Evolutionary conservation across 2,888 invertebrate genomes (phyloP).

Genomic region (Drosophila longiperda): DNA sequence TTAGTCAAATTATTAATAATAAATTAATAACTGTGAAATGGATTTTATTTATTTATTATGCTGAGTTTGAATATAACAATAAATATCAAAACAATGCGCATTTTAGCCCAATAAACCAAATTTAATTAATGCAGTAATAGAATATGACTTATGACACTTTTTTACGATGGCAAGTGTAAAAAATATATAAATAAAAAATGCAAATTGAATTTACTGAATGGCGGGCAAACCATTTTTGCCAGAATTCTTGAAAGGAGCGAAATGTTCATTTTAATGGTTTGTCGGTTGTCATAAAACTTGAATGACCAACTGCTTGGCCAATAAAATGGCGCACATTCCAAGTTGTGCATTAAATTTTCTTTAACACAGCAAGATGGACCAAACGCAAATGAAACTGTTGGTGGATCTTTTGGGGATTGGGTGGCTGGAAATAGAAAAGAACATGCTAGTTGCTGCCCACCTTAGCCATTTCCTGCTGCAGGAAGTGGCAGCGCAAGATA

Average conservation of each 20-base stretch:
- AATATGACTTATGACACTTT: neutral
- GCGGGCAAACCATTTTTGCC: constrained; percentile 24
- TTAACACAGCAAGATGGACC: constrained; percentile 25
- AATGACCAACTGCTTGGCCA: constrained; percentile 45
- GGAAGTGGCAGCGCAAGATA: constrained; percentile 47
- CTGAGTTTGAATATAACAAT: neutral
- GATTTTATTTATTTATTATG: neutral
- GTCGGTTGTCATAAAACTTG: constrained; percentile 32
- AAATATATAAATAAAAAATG: too few species aligned
- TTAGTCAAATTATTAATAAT: neutral
- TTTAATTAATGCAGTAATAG: neutral
- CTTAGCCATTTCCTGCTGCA: constrained; percentile 39
- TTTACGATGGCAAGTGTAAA: constrained; percentile 1
- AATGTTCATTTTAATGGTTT: neutral
- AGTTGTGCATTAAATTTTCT: constrained; percentile 55
- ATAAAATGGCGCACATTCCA: constrained; percentile 46
- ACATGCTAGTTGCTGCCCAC: constrained; percentile 19
- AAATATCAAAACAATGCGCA: neutral
- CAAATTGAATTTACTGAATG: constrained; percentile 32
- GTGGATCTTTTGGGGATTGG: neutral
- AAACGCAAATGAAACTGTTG: constrained; percentile 37
- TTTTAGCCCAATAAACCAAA: neutral
- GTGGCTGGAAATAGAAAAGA: neutral
- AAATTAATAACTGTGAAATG: neutral
- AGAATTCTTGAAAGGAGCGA: neutral